Conservation (phyloP, 2,113 vertebrate species). For the Macrotis lagotis region DNA sequence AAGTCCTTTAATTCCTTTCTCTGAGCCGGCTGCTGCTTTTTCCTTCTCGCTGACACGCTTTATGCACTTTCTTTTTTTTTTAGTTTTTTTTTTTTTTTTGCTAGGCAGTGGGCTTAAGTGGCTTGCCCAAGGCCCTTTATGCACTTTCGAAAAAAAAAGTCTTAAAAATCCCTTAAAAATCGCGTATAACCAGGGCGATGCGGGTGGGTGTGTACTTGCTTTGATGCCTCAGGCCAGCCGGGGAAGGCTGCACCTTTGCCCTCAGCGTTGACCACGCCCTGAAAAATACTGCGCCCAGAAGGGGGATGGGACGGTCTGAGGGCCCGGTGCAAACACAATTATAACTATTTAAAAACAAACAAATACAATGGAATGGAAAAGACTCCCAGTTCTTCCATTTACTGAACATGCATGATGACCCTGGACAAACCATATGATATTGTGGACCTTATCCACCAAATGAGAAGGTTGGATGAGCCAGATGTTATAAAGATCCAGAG, state of each 20-base stretch:
- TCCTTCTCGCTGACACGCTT: background rate
- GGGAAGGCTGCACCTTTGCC: background rate
- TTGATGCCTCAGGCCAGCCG: background rate
- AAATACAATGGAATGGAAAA: background rate
- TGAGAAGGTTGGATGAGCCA: background rate
- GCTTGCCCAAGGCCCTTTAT: too few species aligned
- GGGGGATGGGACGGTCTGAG: background rate
- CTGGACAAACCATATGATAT: background rate
- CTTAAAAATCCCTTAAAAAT: background rate
- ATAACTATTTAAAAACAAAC: background rate
- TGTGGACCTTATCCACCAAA: background rate
- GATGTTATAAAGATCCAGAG: background rate
- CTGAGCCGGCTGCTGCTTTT: background rate
- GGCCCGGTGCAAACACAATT: too few species aligned
- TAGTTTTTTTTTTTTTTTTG: too few species aligned
- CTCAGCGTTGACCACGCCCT: background rate
- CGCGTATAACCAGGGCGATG: background rate
- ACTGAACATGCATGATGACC: background rate
- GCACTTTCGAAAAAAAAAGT: background rate
- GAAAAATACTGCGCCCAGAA: background rate
- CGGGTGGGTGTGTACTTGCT: too few species aligned
- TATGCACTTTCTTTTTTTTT: too few species aligned
- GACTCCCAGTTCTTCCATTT: background rate
- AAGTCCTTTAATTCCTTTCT: background rate
- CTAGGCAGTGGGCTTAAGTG: too few species aligned